phyloP scores from a whole-genome alignment of 1,140 invertebrate genomes.

The Caligus rogercresseyi region DNA sequence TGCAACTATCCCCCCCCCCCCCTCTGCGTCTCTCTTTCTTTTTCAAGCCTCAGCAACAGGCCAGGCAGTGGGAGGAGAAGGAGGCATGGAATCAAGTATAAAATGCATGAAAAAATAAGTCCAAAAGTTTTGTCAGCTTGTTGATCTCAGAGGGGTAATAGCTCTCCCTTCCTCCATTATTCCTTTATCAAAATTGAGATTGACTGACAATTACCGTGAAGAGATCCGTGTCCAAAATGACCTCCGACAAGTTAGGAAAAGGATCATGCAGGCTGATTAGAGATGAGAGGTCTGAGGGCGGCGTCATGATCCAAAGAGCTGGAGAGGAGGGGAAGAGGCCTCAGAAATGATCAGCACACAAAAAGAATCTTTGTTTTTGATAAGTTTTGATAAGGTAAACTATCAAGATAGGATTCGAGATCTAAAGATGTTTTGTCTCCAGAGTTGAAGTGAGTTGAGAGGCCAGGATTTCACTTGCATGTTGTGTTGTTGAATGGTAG shows the following conservation, averaged over 20 bases:
- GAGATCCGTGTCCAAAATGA: neutral
- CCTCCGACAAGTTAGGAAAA: neutral
- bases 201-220: neutral
- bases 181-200: neutral
- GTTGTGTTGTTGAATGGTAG: too few species aligned
- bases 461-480: too few species aligned
- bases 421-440: neutral
- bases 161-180: neutral
- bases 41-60: too few species aligned
- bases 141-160: neutral
- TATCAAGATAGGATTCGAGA: neutral
- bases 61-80: neutral
- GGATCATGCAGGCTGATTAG: neutral
- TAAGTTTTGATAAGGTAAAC: neutral
- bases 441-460: neutral
- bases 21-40: too few species aligned
- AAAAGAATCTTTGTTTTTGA: too few species aligned
- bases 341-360: too few species aligned
- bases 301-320: neutral
- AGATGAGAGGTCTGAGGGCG: neutral
- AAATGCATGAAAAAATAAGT: neutral
- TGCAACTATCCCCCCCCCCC: too few species aligned
- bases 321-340: too few species aligned
- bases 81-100: neutral
- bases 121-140: neutral